Percentiles rank a stretch among this genome's conserved stretches.
Conservation (phyloP, 2,888 invertebrate genomes). For the Smittia sp. region DNA sequence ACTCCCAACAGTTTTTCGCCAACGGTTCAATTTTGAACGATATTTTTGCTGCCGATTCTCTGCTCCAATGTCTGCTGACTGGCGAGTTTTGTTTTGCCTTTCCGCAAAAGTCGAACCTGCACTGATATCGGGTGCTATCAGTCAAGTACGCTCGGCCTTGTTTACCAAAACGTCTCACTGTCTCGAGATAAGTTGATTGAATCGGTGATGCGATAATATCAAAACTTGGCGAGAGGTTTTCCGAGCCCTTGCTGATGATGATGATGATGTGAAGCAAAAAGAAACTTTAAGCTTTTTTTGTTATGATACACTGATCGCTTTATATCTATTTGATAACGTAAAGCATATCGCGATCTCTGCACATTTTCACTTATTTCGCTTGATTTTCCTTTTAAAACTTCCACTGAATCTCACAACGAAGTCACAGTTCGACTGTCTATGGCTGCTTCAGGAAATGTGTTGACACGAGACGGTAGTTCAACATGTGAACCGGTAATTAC, state of each 20-base stretch:
- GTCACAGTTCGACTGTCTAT: constrained; percentile 54
- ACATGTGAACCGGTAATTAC: constrained; percentile 59
- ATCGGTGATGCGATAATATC: background rate
- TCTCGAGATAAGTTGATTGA: too few species aligned
- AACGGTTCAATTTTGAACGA: constrained; percentile 55
- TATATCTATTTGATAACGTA: constrained; percentile 42
- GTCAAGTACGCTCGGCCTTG: background rate
- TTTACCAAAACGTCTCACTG: background rate
- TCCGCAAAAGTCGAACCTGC: background rate
- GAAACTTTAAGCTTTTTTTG: too few species aligned
- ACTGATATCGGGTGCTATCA: background rate
- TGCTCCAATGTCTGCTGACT: background rate
- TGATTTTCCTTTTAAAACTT: background rate
- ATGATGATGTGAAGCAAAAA: background rate
- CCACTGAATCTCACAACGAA: background rate
- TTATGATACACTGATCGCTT: background rate
- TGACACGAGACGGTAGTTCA: constrained; percentile 88
- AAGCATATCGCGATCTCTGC: constrained; percentile 56
- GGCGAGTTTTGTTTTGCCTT: background rate
- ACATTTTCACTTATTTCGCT: constrained; percentile 49
- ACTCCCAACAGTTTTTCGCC: constrained; percentile 55
- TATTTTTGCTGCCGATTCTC: background rate
- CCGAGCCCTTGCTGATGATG: background rate
- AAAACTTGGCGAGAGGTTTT: background rate
- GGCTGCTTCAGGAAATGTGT: constrained; percentile 91